Percentiles rank a stretch among this genome's conserved stretches.
These are phyloP conservation scores for Poecilia wingei DNA, from an alignment of 2,797 vertebrate genomes.

Conservation along the genomic window DNA sequence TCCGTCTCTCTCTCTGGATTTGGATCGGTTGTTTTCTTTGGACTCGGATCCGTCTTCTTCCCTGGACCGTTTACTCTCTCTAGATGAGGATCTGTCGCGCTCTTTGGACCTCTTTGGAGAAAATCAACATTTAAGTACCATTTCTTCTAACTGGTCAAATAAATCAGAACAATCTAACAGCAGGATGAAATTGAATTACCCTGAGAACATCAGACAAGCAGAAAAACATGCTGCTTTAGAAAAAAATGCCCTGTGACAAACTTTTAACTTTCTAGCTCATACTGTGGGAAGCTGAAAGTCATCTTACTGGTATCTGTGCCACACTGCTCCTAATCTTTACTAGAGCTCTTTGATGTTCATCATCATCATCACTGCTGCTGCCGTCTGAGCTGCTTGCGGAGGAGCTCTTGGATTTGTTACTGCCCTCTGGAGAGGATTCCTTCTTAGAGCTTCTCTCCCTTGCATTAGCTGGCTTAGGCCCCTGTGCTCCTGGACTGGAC, in stretches of 20 bases:
- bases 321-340: constrained; percentile 80
- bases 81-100: constrained; percentile 31
- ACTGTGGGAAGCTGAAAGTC: background rate
- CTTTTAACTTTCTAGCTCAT: background rate
- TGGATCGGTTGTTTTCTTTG: constrained; percentile 34
- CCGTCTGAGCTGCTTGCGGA: constrained; percentile 68
- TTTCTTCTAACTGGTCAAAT: constrained; percentile 5
- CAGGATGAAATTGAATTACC: background rate
- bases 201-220: background rate
- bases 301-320: constrained; percentile 80
- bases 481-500: constrained; percentile 26
- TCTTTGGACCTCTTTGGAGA: constrained; percentile 24
- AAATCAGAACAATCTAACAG: background rate
- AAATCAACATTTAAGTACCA: background rate
- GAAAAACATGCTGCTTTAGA: constrained; percentile 2
- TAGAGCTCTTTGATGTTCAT: constrained; percentile 52
- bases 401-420: constrained; percentile 20
- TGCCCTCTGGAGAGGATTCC: constrained; percentile 18
- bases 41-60: constrained; percentile 19
- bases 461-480: constrained; percentile 5
- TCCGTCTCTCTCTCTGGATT: constrained; percentile 19
- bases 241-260: background rate
- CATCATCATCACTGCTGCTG: constrained; percentile 64
- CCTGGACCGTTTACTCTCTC: constrained; percentile 47
- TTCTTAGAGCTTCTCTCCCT: constrained; percentile 36